phyloP scores from a whole-genome alignment of 1,140 invertebrate species.

The Colletes gigas region DNA sequence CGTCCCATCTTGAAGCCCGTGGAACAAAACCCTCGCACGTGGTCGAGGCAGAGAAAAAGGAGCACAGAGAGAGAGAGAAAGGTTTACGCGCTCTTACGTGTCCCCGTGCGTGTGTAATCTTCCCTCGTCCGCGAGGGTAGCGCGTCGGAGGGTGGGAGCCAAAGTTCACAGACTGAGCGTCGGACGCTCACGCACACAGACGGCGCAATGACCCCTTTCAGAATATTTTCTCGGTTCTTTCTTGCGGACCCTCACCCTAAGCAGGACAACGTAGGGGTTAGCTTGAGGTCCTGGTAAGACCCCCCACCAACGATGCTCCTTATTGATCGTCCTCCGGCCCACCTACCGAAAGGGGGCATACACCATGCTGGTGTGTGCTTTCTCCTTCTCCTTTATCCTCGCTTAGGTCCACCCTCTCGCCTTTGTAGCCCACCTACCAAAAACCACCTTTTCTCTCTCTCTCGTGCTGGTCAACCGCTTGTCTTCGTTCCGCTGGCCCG shows the following conservation, averaged over 20 bases:
- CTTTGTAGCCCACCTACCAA: slow-evolving; percentile 79
- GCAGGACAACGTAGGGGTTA: slow-evolving; percentile 74
- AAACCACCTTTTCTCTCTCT: slow-evolving; percentile 73
- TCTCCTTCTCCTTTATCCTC: slow-evolving; percentile 81
- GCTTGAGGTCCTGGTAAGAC: slow-evolving; percentile 79
- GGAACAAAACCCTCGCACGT: slow-evolving; percentile 37
- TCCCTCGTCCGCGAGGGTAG: slow-evolving; percentile 17
- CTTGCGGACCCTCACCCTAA: slow-evolving; percentile 78
- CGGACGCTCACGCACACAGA: slow-evolving; percentile 26
- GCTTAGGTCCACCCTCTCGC: slow-evolving; percentile 80
- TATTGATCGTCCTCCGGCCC: slow-evolving; percentile 80
- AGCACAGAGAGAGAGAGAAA: background rate
- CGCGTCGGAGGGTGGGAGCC: slow-evolving; percentile 46
- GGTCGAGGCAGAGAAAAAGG: slow-evolving; percentile 25
- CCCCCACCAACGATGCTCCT: slow-evolving; percentile 78
- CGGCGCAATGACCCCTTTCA: slow-evolving; percentile 71
- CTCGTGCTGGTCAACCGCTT: background rate
- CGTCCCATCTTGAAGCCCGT: slow-evolving; percentile 10
- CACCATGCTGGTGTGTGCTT: slow-evolving; percentile 68
- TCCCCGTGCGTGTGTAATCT: slow-evolving; percentile 42
- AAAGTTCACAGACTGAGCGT: slow-evolving; percentile 64
- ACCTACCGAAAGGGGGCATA: slow-evolving; percentile 64
- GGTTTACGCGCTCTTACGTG: slow-evolving; percentile 28
- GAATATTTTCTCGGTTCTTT: slow-evolving; percentile 81
- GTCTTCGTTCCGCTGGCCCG: too few relatives aligned